A percentile compares a stretch with the other conserved stretches of the same genome.
Conservation (phyloP, 2,113 vertebrate species). For the Antennarius striatus region DNA sequence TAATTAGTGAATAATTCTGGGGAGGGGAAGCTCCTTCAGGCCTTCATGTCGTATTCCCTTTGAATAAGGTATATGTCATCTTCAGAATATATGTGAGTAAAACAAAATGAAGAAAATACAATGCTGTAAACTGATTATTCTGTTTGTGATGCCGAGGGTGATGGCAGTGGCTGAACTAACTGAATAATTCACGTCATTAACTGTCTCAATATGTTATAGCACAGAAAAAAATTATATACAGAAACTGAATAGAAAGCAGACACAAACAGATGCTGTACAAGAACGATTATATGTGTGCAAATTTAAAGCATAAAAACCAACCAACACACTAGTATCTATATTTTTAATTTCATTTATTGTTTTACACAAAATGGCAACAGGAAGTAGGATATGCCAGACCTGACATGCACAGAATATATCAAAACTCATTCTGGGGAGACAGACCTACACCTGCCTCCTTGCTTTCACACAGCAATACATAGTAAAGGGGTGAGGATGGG, state of each 20-base stretch:
- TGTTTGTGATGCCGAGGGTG: conserved; percentile 13
- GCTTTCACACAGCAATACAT: conserved; percentile 41
- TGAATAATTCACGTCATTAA: conserved; percentile 48
- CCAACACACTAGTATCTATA: not conserved
- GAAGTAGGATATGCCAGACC: conserved; percentile 45
- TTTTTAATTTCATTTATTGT: conserved; percentile 55
- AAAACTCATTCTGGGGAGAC: conserved; percentile 58
- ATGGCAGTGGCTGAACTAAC: conserved; percentile 15
- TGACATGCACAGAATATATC: conserved; percentile 76
- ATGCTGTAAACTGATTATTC: too few species aligned
- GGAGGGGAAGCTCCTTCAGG: not conserved
- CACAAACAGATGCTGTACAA: conserved; percentile 33
- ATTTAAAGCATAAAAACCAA: not conserved
- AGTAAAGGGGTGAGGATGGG: not conserved
- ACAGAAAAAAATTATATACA: conserved; percentile 11
- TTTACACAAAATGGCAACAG: conserved; percentile 52
- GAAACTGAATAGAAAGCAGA: conserved; percentile 17
- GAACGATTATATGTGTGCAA: conserved; percentile 16
- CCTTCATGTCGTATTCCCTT: not conserved
- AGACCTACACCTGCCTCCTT: conserved; percentile 16
- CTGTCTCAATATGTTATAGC: conserved; percentile 32
- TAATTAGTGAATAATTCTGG: conserved; percentile 15
- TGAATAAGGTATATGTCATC: not conserved
- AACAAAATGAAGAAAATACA: too few species aligned
- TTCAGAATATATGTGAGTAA: too few species aligned